phyloP scores from a whole-genome alignment of 1,140 invertebrate species.

The Euura saliciscinereae region DNA sequence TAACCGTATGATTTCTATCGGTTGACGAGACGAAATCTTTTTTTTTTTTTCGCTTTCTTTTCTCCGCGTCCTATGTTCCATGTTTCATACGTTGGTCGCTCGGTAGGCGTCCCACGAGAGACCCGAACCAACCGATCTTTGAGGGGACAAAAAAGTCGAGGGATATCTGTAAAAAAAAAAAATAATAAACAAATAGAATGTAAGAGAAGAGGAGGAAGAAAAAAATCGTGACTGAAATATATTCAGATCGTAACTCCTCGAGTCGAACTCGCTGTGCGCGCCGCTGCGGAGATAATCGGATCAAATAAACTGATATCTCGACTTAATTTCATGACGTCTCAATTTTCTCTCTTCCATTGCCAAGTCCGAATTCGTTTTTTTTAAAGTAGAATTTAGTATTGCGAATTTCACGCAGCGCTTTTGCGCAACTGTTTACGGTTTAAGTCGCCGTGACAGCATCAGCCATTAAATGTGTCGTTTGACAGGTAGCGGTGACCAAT shows the following conservation, averaged over 20 bases:
- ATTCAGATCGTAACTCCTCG: neutral
- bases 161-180: neutral
- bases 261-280: neutral
- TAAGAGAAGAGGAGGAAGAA: neutral
- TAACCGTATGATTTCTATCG: neutral
- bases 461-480: neutral
- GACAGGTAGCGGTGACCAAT: neutral
- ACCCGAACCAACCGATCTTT: neutral
- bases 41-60: neutral
- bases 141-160: neutral
- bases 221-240: neutral
- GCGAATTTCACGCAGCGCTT: too few species aligned
- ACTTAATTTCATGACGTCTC: conserved; percentile 3
- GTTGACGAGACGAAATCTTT: neutral
- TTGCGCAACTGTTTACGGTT: neutral
- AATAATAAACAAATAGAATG: neutral
- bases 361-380: too few species aligned
- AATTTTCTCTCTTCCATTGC: neutral
- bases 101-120: neutral
- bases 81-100: neutral
- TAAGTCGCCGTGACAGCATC: neutral
- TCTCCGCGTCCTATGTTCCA: neutral
- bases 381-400: too few species aligned
- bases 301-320: neutral
- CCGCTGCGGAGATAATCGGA: neutral